Percentiles rank a stretch among this genome's conserved stretches.
These are phyloP conservation scores for Apis laboriosa DNA, from an alignment of 1,140 invertebrate species.

Conservation along the genomic window DNA sequence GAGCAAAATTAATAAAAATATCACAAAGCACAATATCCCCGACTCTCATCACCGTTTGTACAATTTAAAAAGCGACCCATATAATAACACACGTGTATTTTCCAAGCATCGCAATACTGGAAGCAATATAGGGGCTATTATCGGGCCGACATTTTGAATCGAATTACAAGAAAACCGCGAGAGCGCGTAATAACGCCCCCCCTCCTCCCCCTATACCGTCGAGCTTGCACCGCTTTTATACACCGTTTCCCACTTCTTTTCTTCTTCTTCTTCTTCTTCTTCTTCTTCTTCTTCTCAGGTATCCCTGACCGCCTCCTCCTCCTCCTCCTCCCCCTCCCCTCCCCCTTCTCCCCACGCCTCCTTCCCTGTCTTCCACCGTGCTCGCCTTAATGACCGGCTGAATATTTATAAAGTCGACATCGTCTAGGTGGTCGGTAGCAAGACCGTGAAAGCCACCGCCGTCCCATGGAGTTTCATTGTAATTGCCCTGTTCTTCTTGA, in stretches of 20 bases:
- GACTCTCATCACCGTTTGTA: too few relatives aligned
- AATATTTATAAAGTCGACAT: constrained; percentile 79
- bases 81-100: neutral
- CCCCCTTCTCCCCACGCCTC: neutral
- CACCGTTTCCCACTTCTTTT: constrained; percentile 24
- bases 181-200: constrained; percentile 55
- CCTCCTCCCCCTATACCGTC: constrained; percentile 16
- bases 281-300: neutral
- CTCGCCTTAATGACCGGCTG: constrained; percentile 74
- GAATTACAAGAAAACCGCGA: constrained; percentile 63
- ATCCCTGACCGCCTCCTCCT: neutral
- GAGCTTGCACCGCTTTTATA: constrained; percentile 63
- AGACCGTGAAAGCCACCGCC: constrained; percentile 74
- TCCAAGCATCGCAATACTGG: neutral
- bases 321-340: neutral
- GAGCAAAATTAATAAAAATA: too few relatives aligned
- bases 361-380: constrained; percentile 58
- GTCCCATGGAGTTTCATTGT: constrained; percentile 80
- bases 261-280: constrained; percentile 2
- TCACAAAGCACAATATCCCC: too few relatives aligned
- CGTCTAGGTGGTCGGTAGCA: constrained; percentile 71
- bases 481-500: constrained; percentile 80
- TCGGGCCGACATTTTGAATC: constrained; percentile 62
- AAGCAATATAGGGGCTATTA: constrained; percentile 17
- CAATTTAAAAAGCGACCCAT: neutral